Percentiles rank a stretch among this genome's conserved stretches.
phyloP scores from a whole-genome alignment of 2,797 vertebrate species.

The Cynopterus sphinx region DNA sequence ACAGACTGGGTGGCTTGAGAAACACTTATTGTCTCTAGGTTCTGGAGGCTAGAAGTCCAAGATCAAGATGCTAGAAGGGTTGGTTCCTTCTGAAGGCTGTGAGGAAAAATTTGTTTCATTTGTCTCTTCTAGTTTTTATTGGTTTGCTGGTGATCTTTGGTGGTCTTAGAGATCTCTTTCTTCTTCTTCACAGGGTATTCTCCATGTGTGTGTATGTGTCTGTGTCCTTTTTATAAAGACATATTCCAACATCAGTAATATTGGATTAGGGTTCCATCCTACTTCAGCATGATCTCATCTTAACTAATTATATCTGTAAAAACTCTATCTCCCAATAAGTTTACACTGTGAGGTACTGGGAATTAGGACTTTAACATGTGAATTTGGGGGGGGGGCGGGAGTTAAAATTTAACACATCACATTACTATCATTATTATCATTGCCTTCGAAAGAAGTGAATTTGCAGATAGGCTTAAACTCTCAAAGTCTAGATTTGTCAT shows the following conservation, averaged over 20 bases:
- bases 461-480: not conserved
- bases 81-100: not conserved
- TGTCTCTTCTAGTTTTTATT: not conserved
- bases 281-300: not conserved
- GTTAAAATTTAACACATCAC: not conserved
- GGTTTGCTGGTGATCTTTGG: not conserved
- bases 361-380: not conserved
- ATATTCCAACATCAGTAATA: not conserved
- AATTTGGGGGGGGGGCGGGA: not conserved
- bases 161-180: not conserved
- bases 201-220: not conserved
- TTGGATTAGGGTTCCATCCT: not conserved
- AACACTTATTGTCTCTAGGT: not conserved
- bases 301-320: not conserved
- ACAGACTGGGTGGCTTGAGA: not conserved
- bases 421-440: not conserved
- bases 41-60: not conserved
- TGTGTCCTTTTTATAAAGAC: not conserved
- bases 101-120: not conserved
- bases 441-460: not conserved
- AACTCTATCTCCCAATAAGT: not conserved
- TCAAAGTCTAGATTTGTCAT: not conserved
- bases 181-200: not conserved
- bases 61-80: not conserved
- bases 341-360: not conserved